Conservation (phyloP, 1,140 invertebrate genomes). For the Neotoxoptera formosana region DNA sequence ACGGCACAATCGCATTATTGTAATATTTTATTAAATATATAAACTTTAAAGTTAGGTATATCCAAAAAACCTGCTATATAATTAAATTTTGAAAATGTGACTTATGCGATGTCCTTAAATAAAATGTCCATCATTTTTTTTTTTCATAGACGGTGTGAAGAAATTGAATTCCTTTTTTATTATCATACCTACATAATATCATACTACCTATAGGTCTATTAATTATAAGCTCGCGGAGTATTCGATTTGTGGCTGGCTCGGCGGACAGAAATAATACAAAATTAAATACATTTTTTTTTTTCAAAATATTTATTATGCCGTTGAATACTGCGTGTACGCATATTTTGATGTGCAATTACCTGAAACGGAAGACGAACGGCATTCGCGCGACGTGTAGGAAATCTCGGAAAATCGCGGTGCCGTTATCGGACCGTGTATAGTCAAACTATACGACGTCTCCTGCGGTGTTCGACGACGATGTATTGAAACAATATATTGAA, state of each 20-base stretch:
- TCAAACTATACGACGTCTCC: not conserved
- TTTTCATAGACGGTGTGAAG: not conserved
- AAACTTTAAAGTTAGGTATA: too few species aligned
- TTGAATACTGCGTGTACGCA: not conserved
- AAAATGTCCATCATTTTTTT: not conserved
- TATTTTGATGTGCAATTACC: constrained; percentile 31
- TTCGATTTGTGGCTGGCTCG: too few species aligned
- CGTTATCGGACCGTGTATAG: not conserved
- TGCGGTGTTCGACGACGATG: too few species aligned
- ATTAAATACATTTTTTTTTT: not conserved
- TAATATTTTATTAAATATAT: too few species aligned
- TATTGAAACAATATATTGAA: too few species aligned
- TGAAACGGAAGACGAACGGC: constrained; percentile 44
- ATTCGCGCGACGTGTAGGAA: not conserved
- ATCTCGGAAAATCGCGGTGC: constrained; percentile 23
- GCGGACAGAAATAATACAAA: not conserved
- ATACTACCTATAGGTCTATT: too few species aligned
- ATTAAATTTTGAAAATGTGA: too few species aligned
- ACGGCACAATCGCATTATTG: too few species aligned
- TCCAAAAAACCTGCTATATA: too few species aligned
- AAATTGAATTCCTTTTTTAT: not conserved
- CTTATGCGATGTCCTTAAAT: too few species aligned
- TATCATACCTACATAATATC: too few species aligned
- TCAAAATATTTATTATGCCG: not conserved
- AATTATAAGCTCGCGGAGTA: too few species aligned